Conservation (phyloP, 1,140 invertebrate species). For the Achatina immaculata region DNA sequence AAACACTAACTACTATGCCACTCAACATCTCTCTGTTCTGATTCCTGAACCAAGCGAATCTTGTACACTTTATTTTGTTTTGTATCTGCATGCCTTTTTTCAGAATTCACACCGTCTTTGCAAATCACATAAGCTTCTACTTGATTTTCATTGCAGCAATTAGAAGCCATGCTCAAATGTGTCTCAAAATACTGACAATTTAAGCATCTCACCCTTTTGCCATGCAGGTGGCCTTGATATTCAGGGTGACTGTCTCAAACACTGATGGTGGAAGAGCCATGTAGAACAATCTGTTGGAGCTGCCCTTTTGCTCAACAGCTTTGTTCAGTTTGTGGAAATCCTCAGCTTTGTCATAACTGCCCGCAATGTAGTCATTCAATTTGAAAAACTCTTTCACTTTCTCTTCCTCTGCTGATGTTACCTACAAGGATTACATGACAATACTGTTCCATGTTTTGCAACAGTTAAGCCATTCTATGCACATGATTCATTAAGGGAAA, state of each 20-base stretch:
- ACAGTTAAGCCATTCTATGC: no score
- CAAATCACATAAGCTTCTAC: no score
- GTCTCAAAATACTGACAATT: no score
- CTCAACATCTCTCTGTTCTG: no score
- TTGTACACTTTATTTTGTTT: no score
- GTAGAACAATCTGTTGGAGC: conserved; percentile 87
- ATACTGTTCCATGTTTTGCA: background rate
- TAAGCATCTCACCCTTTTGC: conserved; percentile 79
- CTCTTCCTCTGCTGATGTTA: conserved; percentile 80
- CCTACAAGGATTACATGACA: conserved; percentile 66
- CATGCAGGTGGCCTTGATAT: conserved; percentile 90
- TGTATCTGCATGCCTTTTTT: no score
- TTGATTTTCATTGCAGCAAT: no score
- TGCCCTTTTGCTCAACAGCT: conserved; percentile 77
- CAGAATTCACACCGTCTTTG: no score
- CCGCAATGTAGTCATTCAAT: conserved; percentile 87
- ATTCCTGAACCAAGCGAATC: no score
- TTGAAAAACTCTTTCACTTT: conserved; percentile 90
- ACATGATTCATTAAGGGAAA: no score
- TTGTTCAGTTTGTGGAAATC: conserved; percentile 87
- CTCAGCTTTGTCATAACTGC: conserved; percentile 83
- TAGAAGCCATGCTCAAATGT: no score
- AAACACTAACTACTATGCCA: no score
- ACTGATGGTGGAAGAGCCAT: conserved; percentile 96
- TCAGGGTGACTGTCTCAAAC: conserved; percentile 88